These are phyloP conservation scores for Mesorhabditis spiculigera DNA, from an alignment of 2,888 invertebrate genomes.

Conservation along the genomic window DNA sequence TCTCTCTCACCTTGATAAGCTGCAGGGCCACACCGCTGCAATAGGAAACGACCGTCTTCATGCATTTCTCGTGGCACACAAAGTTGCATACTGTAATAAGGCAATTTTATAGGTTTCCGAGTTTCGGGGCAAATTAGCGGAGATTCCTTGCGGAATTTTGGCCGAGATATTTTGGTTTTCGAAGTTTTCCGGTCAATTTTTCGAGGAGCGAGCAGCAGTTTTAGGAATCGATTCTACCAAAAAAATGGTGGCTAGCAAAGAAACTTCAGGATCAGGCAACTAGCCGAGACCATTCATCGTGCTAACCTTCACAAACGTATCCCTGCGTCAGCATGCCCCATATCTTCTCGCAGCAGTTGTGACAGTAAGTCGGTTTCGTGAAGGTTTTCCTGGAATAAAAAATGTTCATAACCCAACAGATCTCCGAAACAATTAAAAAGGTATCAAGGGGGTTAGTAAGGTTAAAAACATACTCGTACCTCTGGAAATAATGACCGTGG, in stretches of 20 bases:
- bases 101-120: background rate
- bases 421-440: background rate
- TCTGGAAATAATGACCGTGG: constrained; percentile 94
- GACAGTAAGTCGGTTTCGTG: constrained; percentile 99
- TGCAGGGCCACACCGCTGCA: constrained; percentile 98
- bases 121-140: background rate
- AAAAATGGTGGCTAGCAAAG: background rate
- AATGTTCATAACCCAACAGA: background rate
- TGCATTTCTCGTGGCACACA: constrained; percentile 98
- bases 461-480: constrained; percentile 61
- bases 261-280: background rate
- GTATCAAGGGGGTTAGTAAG: background rate
- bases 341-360: constrained; percentile 99
- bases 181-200: constrained; percentile 3
- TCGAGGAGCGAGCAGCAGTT: too few species aligned
- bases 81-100: constrained; percentile 92
- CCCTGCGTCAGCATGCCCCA: constrained; percentile 99
- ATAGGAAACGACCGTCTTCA: constrained; percentile 95
- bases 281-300: constrained; percentile 6
- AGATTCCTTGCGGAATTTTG: constrained; percentile 7
- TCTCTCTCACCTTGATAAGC: constrained; percentile 82
- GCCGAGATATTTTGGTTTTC: background rate
- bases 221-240: background rate
- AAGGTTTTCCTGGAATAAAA: constrained; percentile 70
- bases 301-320: constrained; percentile 94